Evolutionary conservation across 1,140 invertebrate genomes (phyloP).

Genomic region (Cotesia typhae): DNA sequence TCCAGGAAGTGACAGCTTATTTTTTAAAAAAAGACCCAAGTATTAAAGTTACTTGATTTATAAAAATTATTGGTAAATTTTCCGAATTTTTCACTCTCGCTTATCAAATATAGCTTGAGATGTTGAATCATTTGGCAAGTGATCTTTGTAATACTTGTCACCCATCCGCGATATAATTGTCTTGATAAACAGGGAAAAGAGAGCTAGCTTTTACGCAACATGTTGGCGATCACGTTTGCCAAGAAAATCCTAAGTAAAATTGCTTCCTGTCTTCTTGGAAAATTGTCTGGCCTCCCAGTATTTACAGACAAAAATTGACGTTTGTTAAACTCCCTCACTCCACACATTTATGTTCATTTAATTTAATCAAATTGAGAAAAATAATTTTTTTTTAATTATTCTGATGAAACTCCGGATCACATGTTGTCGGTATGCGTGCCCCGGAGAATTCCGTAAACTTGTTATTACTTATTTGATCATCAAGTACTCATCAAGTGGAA

Average conservation of each 20-base stretch:
- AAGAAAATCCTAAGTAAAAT: constrained; percentile 48
- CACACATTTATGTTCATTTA: not conserved
- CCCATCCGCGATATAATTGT: constrained; percentile 23
- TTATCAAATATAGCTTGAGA: not conserved
- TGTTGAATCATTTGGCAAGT: constrained; percentile 23
- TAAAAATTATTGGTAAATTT: not conserved
- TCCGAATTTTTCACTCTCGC: not conserved
- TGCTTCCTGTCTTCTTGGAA: constrained; percentile 49
- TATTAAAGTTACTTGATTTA: no score
- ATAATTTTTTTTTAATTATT: not conserved
- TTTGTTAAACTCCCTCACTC: constrained; percentile 8
- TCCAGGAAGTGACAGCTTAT: not conserved
- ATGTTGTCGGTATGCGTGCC: constrained; percentile 14
- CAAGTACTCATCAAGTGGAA: not conserved
- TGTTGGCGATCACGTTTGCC: constrained; percentile 40
- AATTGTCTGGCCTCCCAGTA: constrained; percentile 42
- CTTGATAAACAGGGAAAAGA: constrained; percentile 3
- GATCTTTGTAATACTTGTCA: constrained; percentile 12
- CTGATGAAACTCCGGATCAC: not conserved
- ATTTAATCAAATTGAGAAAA: not conserved
- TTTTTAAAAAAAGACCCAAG: no score
- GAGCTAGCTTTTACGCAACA: constrained; percentile 33
- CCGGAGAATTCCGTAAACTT: not conserved
- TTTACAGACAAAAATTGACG: constrained; percentile 17
- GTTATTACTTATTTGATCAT: constrained; percentile 13